phyloP scores from a whole-genome alignment of 2,888 invertebrate genomes.

The Elegia similella region DNA sequence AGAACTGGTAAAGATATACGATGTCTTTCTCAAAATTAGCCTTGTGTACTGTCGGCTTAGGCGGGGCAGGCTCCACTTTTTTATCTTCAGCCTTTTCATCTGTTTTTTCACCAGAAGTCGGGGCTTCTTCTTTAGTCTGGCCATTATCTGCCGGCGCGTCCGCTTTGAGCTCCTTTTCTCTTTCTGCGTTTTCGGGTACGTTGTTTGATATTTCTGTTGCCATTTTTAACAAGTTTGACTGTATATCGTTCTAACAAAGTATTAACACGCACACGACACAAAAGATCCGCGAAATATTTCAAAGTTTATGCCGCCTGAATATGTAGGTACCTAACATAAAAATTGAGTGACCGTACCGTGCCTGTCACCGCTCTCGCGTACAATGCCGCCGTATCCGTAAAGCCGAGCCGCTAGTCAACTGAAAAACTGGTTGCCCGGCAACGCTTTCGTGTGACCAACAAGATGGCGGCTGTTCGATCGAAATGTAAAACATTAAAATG shows the following conservation, averaged over 20 bases:
- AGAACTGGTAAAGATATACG: slow-evolving; percentile 96
- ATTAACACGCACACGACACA: slow-evolving; percentile 41
- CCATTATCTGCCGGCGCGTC: slow-evolving; percentile 75
- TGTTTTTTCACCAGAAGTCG: slow-evolving; percentile 72
- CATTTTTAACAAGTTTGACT: slow-evolving; percentile 75
- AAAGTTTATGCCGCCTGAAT: slow-evolving; percentile 34
- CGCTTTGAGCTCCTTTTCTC: slow-evolving; percentile 82
- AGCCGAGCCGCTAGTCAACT: slow-evolving; percentile 31
- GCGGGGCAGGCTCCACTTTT: slow-evolving; percentile 84
- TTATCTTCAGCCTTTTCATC: slow-evolving; percentile 75
- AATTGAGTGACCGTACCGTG: slow-evolving; percentile 31
- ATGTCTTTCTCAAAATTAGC: slow-evolving; percentile 94
- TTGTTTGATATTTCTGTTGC: slow-evolving; percentile 89
- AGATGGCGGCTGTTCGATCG: slow-evolving; percentile 41
- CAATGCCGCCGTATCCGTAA: slow-evolving; percentile 24
- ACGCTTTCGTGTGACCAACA: slow-evolving; percentile 39
- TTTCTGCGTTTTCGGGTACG: slow-evolving; percentile 83
- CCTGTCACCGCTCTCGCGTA: slow-evolving; percentile 22
- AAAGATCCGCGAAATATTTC: slow-evolving; percentile 28
- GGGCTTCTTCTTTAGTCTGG: slow-evolving; percentile 65
- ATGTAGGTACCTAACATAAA: too few relatives aligned
- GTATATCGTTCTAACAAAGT: slow-evolving; percentile 25
- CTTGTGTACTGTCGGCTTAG: slow-evolving; percentile 92
- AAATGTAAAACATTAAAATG: not conserved
- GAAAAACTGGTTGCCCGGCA: slow-evolving; percentile 47